Conservation (phyloP, 2,113 vertebrate species). For the Conger conger region DNA sequence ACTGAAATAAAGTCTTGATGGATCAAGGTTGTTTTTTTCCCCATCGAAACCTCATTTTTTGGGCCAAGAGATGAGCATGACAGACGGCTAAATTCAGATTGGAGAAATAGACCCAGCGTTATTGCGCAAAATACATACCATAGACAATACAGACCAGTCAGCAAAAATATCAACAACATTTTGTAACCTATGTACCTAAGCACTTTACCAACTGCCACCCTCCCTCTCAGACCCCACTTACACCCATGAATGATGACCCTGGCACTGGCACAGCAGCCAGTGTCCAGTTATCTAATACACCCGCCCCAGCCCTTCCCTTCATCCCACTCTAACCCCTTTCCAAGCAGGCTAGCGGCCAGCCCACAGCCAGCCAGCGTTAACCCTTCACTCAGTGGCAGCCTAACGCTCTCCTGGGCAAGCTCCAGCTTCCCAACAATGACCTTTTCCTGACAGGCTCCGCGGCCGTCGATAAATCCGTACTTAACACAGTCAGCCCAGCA, state of each 20-base stretch:
- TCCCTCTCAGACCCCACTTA: neutral
- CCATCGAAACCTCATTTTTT: too few species aligned
- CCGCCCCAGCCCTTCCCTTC: neutral
- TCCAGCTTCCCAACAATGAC: neutral
- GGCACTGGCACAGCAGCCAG: neutral
- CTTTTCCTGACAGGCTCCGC: neutral
- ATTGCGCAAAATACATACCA: neutral
- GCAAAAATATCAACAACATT: neutral
- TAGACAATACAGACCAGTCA: too few species aligned
- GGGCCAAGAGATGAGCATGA: too few species aligned
- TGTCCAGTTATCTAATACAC: neutral
- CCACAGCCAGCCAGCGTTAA: neutral
- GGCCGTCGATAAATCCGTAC: neutral
- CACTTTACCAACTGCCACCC: neutral
- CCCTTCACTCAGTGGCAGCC: neutral
- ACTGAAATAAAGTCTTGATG: neutral
- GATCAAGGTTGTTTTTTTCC: neutral
- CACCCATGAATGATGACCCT: neutral
- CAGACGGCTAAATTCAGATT: too few species aligned
- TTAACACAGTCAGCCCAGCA: neutral
- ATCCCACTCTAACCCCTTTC: neutral
- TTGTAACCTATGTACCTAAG: neutral
- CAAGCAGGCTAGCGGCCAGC: neutral
- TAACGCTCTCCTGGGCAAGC: neutral
- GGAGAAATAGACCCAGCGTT: neutral